A percentile compares a stretch with the other conserved stretches of the same genome.
Evolutionary conservation across 1,140 invertebrate genomes (phyloP).

Genomic region (Neomicropteryx cornuta): DNA sequence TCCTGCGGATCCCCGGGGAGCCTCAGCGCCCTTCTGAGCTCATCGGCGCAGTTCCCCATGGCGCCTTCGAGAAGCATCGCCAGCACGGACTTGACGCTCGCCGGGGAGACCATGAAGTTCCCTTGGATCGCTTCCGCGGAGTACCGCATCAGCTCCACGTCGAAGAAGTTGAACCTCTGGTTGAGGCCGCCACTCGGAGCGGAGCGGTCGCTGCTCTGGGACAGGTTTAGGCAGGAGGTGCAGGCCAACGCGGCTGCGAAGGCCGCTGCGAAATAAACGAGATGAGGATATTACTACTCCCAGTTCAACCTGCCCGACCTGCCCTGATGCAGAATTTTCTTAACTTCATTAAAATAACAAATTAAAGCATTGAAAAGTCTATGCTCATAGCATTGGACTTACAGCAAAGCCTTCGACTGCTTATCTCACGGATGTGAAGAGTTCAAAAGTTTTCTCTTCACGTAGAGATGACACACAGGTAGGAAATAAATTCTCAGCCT

Average conservation of each 20-base stretch:
- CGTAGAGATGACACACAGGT: too few species aligned
- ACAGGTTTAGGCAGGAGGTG: background rate
- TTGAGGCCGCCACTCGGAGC: slow-evolving; percentile 8
- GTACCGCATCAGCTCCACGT: slow-evolving; percentile 37
- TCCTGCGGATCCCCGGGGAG: slow-evolving; percentile 35
- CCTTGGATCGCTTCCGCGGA: slow-evolving; percentile 25
- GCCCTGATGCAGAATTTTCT: too few species aligned
- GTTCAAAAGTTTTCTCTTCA: too few species aligned
- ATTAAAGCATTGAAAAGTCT: too few species aligned
- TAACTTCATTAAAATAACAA: too few species aligned
- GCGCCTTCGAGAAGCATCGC: slow-evolving; percentile 54
- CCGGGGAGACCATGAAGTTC: slow-evolving; percentile 57
- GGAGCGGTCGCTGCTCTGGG: background rate
- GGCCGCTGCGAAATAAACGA: too few species aligned
- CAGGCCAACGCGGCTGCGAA: background rate
- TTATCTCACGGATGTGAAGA: too few species aligned
- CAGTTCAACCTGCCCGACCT: too few species aligned
- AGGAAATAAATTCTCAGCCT: too few species aligned
- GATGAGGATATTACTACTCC: too few species aligned
- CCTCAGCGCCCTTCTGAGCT: slow-evolving; percentile 47
- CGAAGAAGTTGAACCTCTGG: slow-evolving; percentile 43
- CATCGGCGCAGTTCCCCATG: slow-evolving; percentile 38
- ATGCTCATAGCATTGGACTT: too few species aligned
- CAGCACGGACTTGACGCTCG: slow-evolving; percentile 52
- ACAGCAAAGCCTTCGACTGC: too few species aligned